Conservation (phyloP, 2,113 vertebrate species). For the Gila orcuttii region DNA sequence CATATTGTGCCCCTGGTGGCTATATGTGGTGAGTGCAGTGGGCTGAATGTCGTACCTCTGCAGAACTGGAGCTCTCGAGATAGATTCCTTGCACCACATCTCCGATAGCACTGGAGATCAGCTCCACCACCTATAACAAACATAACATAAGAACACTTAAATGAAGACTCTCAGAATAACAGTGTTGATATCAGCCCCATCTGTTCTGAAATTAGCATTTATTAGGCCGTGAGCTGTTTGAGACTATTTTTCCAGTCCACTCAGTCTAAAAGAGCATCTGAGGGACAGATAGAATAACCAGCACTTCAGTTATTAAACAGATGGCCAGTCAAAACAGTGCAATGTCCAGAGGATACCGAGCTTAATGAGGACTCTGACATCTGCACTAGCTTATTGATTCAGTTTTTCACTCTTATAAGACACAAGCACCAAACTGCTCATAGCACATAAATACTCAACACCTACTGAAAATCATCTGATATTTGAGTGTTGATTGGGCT, state of each 20-base stretch:
- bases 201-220: conserved; percentile 31
- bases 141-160: conserved; percentile 43
- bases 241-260: conserved; percentile 12
- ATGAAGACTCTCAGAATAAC: not conserved
- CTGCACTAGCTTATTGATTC: conserved; percentile 38
- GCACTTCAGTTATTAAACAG: conserved; percentile 62
- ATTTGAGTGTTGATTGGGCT: not conserved
- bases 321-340: conserved; percentile 60
- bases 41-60: conserved; percentile 79
- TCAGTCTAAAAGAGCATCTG: conserved; percentile 47
- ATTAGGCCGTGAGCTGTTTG: conserved; percentile 13
- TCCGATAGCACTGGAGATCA: conserved; percentile 94
- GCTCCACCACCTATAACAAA: conserved; percentile 88
- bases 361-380: conserved; percentile 62
- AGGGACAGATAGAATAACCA: conserved; percentile 60
- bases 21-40: not conserved
- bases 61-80: conserved; percentile 81
- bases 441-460: not conserved
- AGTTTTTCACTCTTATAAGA: conserved; percentile 5
- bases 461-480: not conserved
- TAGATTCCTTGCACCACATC: conserved; percentile 96
- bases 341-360: conserved; percentile 57
- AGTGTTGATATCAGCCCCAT: conserved; percentile 9
- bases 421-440: conserved; percentile 7
- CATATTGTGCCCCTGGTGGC: not conserved